Base-by-base conservation (phyloP, 2,888 invertebrate genomes). In the Pimpla rufipes region DNA sequence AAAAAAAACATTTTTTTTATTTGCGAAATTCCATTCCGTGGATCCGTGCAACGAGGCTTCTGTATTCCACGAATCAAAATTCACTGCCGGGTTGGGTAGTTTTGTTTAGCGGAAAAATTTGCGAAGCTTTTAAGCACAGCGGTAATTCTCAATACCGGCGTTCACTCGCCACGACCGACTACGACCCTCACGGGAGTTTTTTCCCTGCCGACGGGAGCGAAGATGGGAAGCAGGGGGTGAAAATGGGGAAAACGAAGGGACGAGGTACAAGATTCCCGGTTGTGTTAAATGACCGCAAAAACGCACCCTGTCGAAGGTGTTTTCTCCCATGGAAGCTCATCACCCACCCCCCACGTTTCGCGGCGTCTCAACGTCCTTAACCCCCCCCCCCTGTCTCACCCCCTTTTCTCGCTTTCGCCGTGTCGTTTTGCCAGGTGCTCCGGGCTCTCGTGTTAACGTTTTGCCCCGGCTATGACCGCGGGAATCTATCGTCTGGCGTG, bases 211-310 rank as follows among this genome's bases (percentile, higher is more conserved):
- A 40, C n/a, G 47, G 57, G 40, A 70, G 50, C 18, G 16, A 21
- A 50, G 4, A 5, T 13, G 29, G 62, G 42, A 66, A 45, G n/a
- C 35, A n/a, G 59, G 57, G 66, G 67, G 50, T 50, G 37, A 29
- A 47, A 57, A 21, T 10, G 57, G 45, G 10, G 21, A 59, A 45
- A 75, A 47, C 40, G 2, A 42, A 29, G 47, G 50, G 67, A 16
- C 40, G 70, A 50, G 47, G 18, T 75, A 75, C 79, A 70, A 73
- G 67, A 68, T 83, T 77, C 70, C 57, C 59, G 42, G 50, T 67
- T 37, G 62, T 76, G 83, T 83, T 80, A 77, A 83, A 83, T 77
- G 59, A 83, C 59, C 67, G 62, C 62, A 83, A 83, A 79, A 83
- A 83, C 76, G 45, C 42, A 35, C 55, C 59, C 62, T 62, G 76